phyloP scores from a whole-genome alignment of 2,113 vertebrate species.

The Pandion haliaetus region DNA sequence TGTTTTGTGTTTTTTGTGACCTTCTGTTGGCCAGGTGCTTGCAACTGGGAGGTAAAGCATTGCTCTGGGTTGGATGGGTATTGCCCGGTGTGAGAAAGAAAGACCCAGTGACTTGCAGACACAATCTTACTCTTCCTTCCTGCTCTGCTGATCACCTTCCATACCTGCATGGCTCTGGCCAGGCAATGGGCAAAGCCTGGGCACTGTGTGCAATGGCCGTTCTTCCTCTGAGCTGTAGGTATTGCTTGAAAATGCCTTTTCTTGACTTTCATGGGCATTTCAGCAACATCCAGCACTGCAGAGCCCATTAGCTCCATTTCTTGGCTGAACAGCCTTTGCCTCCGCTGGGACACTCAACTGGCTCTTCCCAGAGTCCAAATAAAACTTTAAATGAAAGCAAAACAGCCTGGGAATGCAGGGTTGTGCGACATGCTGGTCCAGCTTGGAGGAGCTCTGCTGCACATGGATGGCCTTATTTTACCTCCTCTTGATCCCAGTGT shows the following conservation, averaged over 20 bases:
- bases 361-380: neutral
- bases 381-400: neutral
- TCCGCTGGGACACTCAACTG: neutral
- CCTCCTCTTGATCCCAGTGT: neutral
- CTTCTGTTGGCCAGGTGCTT: neutral
- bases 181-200: neutral
- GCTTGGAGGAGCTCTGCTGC: neutral
- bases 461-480: neutral
- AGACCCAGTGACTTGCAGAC: neutral
- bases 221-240: neutral
- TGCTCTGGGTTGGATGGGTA: neutral
- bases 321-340: neutral
- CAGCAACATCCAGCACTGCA: neutral
- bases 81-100: neutral
- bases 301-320: neutral
- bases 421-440: neutral
- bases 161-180: neutral
- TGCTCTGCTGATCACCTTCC: neutral
- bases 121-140: neutral
- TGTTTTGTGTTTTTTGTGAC: neutral
- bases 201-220: neutral
- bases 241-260: neutral
- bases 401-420: neutral
- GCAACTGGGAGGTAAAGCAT: neutral
- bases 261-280: neutral